Percentiles rank a stretch among this genome's conserved stretches.
Evolutionary conservation across 2,888 invertebrate species (phyloP).

Genomic region (Endomychus coccineus): DNA sequence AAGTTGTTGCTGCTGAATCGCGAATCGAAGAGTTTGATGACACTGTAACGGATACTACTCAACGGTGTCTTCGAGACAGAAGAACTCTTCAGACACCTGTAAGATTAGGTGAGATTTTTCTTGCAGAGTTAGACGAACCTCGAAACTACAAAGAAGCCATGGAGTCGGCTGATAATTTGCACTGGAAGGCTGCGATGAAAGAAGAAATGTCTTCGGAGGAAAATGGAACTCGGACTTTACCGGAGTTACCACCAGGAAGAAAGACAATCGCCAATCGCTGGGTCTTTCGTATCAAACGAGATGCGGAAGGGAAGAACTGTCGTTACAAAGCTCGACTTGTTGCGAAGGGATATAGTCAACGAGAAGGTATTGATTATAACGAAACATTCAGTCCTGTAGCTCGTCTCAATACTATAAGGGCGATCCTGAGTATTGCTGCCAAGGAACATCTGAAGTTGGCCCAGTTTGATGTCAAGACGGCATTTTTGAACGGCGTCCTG

Average conservation of each 20-base stretch:
- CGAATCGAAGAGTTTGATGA: no score
- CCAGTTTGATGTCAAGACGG: constrained; percentile 23
- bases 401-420: constrained; percentile 22
- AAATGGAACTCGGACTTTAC: constrained; percentile 26
- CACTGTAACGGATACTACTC: no score
- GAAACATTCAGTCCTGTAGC: constrained; percentile 31
- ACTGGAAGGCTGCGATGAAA: constrained; percentile 27
- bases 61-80: no score
- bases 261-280: constrained; percentile 25
- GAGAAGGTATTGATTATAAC: constrained; percentile 25
- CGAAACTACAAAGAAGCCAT: no score
- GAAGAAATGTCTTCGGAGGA: constrained; percentile 17
- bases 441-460: constrained; percentile 16
- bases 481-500: constrained; percentile 26
- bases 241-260: constrained; percentile 19
- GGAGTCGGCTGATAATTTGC: no score
- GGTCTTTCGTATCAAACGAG: constrained; percentile 23
- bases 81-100: neutral
- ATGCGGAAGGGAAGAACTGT: no score
- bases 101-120: no score
- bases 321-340: constrained; percentile 26
- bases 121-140: no score
- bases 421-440: constrained; percentile 25
- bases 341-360: constrained; percentile 27
- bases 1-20: no score